These are phyloP conservation scores for Diphyllodes magnificus DNA, from an alignment of 2,113 vertebrate species.

Conservation along the genomic window DNA sequence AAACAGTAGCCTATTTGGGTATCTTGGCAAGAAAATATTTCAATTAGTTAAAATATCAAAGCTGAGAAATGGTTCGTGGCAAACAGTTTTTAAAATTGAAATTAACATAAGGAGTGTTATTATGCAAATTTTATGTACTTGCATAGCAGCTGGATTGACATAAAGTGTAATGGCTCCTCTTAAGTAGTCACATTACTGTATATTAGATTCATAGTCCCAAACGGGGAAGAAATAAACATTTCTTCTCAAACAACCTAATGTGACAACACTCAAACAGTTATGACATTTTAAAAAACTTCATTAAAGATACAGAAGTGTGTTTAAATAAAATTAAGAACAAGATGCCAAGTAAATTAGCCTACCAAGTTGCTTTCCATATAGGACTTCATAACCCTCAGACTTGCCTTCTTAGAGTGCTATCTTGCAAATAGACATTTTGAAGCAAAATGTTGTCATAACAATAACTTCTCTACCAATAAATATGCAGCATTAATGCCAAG, in stretches of 20 bases:
- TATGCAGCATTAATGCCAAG: background rate
- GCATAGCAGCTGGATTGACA: background rate
- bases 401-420: background rate
- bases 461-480: background rate
- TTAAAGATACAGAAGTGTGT: background rate
- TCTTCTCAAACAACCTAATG: background rate
- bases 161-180: background rate
- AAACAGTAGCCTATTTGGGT: background rate
- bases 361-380: background rate
- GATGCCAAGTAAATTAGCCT: background rate
- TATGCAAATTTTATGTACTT: background rate
- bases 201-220: background rate
- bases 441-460: background rate
- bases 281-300: background rate
- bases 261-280: background rate
- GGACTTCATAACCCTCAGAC: background rate
- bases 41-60: background rate
- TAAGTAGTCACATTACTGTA: background rate
- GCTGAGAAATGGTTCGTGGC: background rate
- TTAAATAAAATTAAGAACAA: conserved; percentile 19
- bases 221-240: background rate
- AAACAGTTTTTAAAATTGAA: background rate
- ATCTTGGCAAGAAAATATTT: background rate
- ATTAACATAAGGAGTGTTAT: background rate
- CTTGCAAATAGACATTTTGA: background rate